Percentiles rank a stretch among this genome's conserved stretches.
Conservation (phyloP, 2,797 vertebrate species). For the Sciurus vulgaris region DNA sequence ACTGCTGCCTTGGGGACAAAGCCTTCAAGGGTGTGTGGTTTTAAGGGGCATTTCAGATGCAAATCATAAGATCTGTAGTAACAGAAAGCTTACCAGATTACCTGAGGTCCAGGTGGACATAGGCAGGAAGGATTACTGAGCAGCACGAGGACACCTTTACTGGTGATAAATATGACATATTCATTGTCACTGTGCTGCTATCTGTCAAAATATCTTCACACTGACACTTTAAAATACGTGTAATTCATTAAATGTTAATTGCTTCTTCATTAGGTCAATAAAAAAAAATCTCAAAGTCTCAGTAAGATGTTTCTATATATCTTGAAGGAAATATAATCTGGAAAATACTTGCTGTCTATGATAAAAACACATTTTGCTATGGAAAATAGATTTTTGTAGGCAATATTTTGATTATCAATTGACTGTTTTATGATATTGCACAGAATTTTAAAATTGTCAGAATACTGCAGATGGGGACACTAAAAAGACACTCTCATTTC, state of each 20-base stretch:
- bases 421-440: not conserved
- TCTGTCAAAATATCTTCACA: not conserved
- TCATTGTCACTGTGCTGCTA: not conserved
- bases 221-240: not conserved
- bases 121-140: not conserved
- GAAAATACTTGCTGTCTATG: not conserved
- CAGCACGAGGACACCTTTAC: not conserved
- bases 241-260: not conserved
- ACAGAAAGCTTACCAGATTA: not conserved
- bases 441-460: conserved; percentile 51
- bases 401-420: not conserved
- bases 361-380: conserved; percentile 18
- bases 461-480: not conserved
- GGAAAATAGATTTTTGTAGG: not conserved
- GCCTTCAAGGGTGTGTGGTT: too few relatives aligned
- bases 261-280: not conserved
- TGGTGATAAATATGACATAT: not conserved
- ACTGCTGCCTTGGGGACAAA: too few relatives aligned
- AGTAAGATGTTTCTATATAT: not conserved
- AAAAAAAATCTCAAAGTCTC: not conserved
- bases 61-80: not conserved
- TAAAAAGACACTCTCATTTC: conserved; percentile 22
- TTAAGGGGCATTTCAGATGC: not conserved
- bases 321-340: not conserved
- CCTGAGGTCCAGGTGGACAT: not conserved